These are phyloP conservation scores for Morone saxatilis DNA, from an alignment of 2,113 vertebrate species.

Conservation along the genomic window DNA sequence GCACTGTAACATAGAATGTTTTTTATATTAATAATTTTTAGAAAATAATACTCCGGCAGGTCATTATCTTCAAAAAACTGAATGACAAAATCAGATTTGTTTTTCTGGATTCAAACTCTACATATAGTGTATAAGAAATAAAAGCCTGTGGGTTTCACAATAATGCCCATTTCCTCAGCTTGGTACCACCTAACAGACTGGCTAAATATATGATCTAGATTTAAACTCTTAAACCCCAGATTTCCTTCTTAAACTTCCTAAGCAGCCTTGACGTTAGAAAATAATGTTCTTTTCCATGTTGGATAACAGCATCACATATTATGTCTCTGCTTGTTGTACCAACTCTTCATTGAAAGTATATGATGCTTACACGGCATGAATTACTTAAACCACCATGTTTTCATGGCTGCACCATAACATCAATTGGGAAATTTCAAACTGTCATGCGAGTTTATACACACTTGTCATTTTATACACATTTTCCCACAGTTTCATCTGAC, in stretches of 20 bases:
- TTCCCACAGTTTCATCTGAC: constrained; percentile 25
- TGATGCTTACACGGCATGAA: constrained; percentile 7
- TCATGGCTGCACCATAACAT: constrained; percentile 17
- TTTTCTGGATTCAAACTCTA: background rate
- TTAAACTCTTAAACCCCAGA: constrained; percentile 13
- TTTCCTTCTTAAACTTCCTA: background rate
- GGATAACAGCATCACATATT: constrained; percentile 25
- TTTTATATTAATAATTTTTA: background rate
- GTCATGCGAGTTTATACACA: constrained; percentile 20
- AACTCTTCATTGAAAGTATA: constrained; percentile 47
- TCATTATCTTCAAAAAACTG: background rate
- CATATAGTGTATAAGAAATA: background rate
- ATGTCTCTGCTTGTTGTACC: constrained; percentile 16
- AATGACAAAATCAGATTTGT: background rate
- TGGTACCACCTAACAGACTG: background rate
- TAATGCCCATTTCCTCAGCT: background rate
- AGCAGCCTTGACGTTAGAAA: constrained; percentile 10
- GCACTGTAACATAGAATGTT: background rate
- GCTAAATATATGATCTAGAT: constrained; percentile 7
- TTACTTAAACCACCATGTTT: constrained; percentile 19
- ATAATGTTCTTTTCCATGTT: constrained; percentile 33
- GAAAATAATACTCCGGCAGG: background rate
- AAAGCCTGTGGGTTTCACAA: background rate
- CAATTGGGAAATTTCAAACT: background rate
- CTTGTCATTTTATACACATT: constrained; percentile 23